Evolutionary conservation across 1,140 invertebrate genomes (phyloP).

Genomic region (Drosophila navojoa): DNA sequence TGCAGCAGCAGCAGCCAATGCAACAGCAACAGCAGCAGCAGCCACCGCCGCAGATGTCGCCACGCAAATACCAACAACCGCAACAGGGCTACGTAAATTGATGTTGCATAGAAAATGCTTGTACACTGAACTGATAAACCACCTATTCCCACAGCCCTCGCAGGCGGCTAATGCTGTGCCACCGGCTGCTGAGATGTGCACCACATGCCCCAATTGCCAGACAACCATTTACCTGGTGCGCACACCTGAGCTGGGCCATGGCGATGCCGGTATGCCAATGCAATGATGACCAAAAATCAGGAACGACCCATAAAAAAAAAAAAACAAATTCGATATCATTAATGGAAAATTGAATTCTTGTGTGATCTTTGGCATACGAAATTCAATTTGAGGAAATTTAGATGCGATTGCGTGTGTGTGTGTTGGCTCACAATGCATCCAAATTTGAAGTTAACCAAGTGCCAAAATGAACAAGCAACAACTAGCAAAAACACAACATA

Average conservation of each 20-base stretch:
- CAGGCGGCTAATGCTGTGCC: slow-evolving; percentile 31
- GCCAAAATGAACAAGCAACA: not conserved
- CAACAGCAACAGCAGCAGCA: slow-evolving; percentile 8
- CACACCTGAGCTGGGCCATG: slow-evolving; percentile 60
- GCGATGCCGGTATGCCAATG: slow-evolving; percentile 47
- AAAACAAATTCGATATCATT: slow-evolving; percentile 12
- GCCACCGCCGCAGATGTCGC: slow-evolving; percentile 23
- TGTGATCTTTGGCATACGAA: slow-evolving; percentile 14
- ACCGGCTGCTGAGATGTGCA: slow-evolving; percentile 73
- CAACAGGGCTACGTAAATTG: slow-evolving; percentile 63
- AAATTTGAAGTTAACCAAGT: not conserved
- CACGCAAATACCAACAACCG: slow-evolving; percentile 34
- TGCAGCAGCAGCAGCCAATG: slow-evolving; percentile 26
- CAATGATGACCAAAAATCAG: slow-evolving; percentile 29
- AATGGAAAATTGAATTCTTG: not conserved
- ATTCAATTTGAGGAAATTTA: slow-evolving; percentile 11
- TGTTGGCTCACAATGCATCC: not conserved
- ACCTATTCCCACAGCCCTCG: slow-evolving; percentile 5
- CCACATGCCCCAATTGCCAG: slow-evolving; percentile 80
- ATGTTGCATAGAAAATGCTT: not conserved
- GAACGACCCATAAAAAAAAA: not conserved
- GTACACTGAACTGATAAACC: not conserved
- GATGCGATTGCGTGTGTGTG: slow-evolving; percentile 5
- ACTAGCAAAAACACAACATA: not conserved
- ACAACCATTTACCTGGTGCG: slow-evolving; percentile 78